Conservation (phyloP, 1,140 invertebrate genomes). For the Chironomus striatipennis region DNA sequence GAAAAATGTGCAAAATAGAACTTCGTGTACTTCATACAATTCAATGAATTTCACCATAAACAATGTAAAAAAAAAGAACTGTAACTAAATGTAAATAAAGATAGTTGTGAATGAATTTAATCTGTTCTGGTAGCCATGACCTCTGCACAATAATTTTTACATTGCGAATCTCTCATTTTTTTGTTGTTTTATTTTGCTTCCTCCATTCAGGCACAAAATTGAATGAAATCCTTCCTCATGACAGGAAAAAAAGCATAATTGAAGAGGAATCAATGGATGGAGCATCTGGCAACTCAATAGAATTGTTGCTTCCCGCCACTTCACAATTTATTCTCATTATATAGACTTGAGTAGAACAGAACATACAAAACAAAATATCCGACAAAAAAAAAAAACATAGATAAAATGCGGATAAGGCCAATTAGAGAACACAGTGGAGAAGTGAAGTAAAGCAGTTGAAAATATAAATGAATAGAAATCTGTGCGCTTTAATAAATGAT, state of each 20-base stretch:
- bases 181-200: not conserved
- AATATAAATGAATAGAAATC: too few species aligned
- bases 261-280: not conserved
- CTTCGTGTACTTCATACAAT: too few species aligned
- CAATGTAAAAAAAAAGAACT: too few species aligned
- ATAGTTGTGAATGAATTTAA: not conserved
- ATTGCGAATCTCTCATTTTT: not conserved
- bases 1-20: too few species aligned
- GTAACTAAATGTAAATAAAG: too few species aligned
- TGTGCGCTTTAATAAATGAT: too few species aligned
- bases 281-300: not conserved
- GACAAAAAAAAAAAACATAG: not conserved
- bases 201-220: too few species aligned
- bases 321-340: not conserved
- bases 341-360: not conserved
- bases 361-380: not conserved
- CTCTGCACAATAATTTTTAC: not conserved
- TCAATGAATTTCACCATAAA: too few species aligned
- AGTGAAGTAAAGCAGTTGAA: not conserved
- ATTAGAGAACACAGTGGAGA: not conserved
- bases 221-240: too few species aligned
- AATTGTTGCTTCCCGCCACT: not conserved
- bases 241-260: not conserved
- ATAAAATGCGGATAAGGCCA: slow-evolving; percentile 12
- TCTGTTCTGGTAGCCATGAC: not conserved